These are phyloP conservation scores for Pseudorectes ferrugineus DNA, from an alignment of 2,113 vertebrate species.

Conservation along the genomic window DNA sequence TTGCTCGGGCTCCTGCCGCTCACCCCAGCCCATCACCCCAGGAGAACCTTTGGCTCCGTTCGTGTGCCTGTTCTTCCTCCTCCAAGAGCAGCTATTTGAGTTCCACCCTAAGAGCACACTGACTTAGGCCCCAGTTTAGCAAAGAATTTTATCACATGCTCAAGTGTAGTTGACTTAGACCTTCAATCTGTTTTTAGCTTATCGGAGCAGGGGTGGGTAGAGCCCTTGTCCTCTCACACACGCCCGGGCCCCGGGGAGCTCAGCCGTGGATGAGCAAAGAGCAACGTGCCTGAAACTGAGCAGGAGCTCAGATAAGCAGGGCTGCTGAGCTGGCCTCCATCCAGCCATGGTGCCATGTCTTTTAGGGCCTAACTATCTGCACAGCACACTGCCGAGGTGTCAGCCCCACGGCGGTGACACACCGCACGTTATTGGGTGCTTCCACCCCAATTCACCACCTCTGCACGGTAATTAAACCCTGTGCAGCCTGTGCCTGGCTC, in stretches of 20 bases:
- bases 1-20: neutral
- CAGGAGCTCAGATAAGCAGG: neutral
- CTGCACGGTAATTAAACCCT: fast-evolving
- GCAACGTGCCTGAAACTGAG: neutral
- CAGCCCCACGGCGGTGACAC: neutral
- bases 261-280: neutral
- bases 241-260: neutral
- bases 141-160: slow-evolving; percentile 38
- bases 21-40: neutral
- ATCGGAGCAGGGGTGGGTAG: neutral
- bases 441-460: neutral
- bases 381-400: neutral
- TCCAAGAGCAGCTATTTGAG: slow-evolving; percentile 3
- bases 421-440: neutral
- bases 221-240: neutral
- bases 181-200: slow-evolving; percentile 12
- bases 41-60: neutral
- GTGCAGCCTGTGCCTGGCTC: neutral
- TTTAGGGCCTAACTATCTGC: neutral
- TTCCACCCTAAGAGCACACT: slow-evolving; percentile 20
- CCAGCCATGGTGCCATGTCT: neutral
- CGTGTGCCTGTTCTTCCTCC: neutral
- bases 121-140: slow-evolving; percentile 34
- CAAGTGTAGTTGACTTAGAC: neutral
- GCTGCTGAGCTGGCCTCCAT: neutral